phyloP scores from a whole-genome alignment of 1,140 invertebrate genomes.

The Zaprionus vittiger region DNA sequence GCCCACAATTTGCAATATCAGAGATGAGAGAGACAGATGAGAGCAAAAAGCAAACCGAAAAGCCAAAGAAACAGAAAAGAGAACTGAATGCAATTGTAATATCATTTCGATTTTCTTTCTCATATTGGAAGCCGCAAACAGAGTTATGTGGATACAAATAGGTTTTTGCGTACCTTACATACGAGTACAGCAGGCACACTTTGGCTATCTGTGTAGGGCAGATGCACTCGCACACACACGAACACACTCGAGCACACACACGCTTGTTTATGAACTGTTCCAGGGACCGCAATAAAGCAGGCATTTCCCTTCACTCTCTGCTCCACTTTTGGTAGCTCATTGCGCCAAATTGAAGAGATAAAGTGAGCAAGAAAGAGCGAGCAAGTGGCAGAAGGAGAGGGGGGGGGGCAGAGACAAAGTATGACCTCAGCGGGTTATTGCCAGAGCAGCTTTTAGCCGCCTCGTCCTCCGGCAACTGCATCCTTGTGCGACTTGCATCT shows the following conservation, averaged over 20 bases:
- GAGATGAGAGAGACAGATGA: neutral
- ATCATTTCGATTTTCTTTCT: constrained; percentile 40
- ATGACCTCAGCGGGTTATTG: constrained; percentile 59
- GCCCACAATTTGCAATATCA: neutral
- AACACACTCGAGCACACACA: constrained; percentile 10
- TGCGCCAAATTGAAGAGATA: constrained; percentile 54
- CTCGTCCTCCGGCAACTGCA: constrained; percentile 47
- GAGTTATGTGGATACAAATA: constrained; percentile 52
- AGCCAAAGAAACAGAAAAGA: constrained; percentile 15
- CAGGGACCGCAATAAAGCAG: constrained; percentile 76
- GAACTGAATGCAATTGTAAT: constrained; percentile 40
- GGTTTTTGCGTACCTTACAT: constrained; percentile 26
- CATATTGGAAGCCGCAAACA: constrained; percentile 38
- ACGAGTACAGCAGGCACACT: constrained; percentile 1
- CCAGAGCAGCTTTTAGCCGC: constrained; percentile 23
- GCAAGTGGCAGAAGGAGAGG: neutral
- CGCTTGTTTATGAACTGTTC: constrained; percentile 75
- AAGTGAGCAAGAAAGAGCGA: neutral
- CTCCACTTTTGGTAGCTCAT: constrained; percentile 51
- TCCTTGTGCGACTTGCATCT: constrained; percentile 72
- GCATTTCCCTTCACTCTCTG: constrained; percentile 48
- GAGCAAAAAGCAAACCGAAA: constrained; percentile 1
- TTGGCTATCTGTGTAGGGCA: constrained; percentile 11
- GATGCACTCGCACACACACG: constrained; percentile 12
- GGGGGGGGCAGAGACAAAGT: constrained; percentile 49